Evolutionary conservation across 2,113 vertebrate species (phyloP), one percentile per base, ranked within the genome.

Genomic region (Urocolius indicus): DNA sequence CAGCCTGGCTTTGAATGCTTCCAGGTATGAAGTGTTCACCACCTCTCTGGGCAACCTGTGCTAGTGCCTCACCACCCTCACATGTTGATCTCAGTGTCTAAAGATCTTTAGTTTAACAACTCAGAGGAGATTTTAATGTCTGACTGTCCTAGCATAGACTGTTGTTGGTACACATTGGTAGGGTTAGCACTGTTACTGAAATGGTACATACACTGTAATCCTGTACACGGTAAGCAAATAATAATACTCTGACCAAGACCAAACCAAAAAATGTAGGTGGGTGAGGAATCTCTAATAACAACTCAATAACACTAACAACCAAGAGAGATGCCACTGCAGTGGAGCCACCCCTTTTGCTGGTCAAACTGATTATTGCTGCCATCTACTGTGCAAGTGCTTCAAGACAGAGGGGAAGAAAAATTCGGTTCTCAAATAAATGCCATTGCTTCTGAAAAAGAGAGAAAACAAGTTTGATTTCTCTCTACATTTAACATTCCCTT

Each of bases 341-440:
- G 68, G 23, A 79, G 5, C 41, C 16, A 1, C 76, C 38, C 32
- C 49, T 74, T 74, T 68, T 79, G 52, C 30, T 17, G 52, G 16
- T 36, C 34, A 34, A 13, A 43, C 26, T 11, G 55, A 11, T 45
- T 86, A 87, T 45, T 96, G 55, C 95, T 95, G 98, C 97, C 97
- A 91, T 84, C 98, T 98, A 27, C 97, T 96, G 98, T 77, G 65
- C 45, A 14, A 71, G 59, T 11, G 29, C 57, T 65, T 81, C 66
- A 14, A 34, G 43, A 3, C 63, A 54, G 20, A 26, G 32, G 16
- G 26, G 41, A 68, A 48, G 18, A 22, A 63, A 87, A 59, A 29
- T 27, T 19, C 41, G 19, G 24, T 20, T 49, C 24, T 85, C 62
- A 45, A 34, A 34, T n/a, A 69, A 57, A 46, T 43, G 4, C 51